Base-by-base conservation (phyloP, 1,140 invertebrate genomes). In the Rhyzopertha dominica region DNA sequence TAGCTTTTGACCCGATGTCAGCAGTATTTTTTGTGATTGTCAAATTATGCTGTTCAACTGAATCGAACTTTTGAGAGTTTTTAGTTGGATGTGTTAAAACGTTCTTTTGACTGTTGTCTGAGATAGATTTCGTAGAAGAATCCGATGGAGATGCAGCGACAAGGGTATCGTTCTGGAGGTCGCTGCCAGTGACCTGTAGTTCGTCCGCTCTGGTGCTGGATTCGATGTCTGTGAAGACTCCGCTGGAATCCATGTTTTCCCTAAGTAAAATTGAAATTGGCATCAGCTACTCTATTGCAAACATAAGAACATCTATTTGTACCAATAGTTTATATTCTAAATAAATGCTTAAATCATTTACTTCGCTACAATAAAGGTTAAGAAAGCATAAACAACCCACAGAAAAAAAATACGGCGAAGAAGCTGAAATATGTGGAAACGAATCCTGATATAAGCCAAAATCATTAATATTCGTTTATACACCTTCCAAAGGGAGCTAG, bases 221-320 rank as follows among this genome's bases (percentile, higher is more conserved):
- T 57, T 90, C 87, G 37, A 88, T 78, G 62, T 90, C 87, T 0
- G 87, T 89, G 53, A 87, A 89, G 12, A 90, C 81, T 0, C 87
- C 87, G 54, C 85, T 88, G 0, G 86, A 90, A 59, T 89, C 87
- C 87, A 90, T 90, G 57, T 79, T 79, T 53, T 81, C 79, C 67
- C 56, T n/a, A n/a, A n/a, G n/a, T n/a, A n/a, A n/a, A n/a, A n/a
- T n/a, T n/a, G n/a, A n/a, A n/a, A n/a, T n/a, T n/a, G n/a, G n/a
- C n/a, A n/a, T n/a, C n/a, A n/a, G n/a, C n/a, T n/a, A n/a, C n/a
- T n/a, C n/a, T n/a, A n/a, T n/a, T n/a, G n/a, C n/a, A n/a, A n/a
- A n/a, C n/a, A n/a, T n/a, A n/a, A n/a, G n/a, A n/a, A n/a, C n/a
- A n/a, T n/a, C n/a, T n/a, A n/a, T n/a, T n/a, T n/a, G n/a, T n/a